Conservation (phyloP, 1,140 invertebrate species). For the Diorhabda elongata region DNA sequence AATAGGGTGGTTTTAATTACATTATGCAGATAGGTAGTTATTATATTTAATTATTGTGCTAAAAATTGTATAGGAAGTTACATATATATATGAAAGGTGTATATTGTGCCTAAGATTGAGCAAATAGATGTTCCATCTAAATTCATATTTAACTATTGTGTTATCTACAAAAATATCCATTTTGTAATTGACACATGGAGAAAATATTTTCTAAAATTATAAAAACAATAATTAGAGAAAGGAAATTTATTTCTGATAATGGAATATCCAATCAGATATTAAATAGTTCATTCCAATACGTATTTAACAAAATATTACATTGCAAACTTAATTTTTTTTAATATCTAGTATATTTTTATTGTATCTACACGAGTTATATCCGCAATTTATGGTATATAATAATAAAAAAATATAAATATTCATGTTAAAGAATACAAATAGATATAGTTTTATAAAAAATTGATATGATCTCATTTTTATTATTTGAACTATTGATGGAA, state of each 20-base stretch:
- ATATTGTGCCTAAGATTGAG: conserved; percentile 14
- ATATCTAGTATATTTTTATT: too few species aligned
- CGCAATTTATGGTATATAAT: too few species aligned
- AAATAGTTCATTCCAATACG: too few species aligned
- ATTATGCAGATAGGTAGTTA: background rate
- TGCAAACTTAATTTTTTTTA: too few species aligned
- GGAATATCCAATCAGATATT: background rate
- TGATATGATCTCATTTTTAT: too few species aligned
- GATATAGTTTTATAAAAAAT: too few species aligned
- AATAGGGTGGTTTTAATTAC: too few species aligned
- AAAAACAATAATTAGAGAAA: background rate
- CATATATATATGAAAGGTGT: conserved; percentile 6
- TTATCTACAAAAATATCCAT: background rate
- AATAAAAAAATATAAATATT: too few species aligned
- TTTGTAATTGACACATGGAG: background rate
- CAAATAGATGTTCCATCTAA: conserved; percentile 9
- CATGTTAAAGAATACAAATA: too few species aligned
- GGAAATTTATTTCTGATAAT: background rate
- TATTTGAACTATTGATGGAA: too few species aligned
- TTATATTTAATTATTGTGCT: conserved; percentile 10
- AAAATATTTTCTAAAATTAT: background rate
- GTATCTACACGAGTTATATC: too few species aligned
- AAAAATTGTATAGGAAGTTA: conserved; percentile 5
- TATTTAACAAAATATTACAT: too few species aligned
- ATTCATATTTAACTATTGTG: background rate